These are phyloP conservation scores for Drosophila gunungcola DNA, from an alignment of 1,140 invertebrate species.

Conservation along the genomic window DNA sequence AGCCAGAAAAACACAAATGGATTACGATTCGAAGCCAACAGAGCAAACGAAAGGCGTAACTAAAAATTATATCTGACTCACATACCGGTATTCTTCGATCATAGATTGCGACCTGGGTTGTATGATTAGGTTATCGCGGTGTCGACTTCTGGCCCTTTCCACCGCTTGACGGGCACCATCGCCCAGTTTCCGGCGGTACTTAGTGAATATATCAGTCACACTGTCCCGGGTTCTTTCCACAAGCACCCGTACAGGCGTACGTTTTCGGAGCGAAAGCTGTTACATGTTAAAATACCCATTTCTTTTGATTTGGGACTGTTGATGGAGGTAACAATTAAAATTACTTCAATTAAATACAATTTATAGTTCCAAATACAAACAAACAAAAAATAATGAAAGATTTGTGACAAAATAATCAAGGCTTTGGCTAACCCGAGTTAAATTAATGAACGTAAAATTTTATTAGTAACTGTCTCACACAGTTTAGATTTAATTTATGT, in stretches of 20 bases:
- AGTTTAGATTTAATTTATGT: too few species aligned
- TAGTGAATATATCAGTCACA: background rate
- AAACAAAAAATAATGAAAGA: too few species aligned
- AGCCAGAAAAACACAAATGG: too few species aligned
- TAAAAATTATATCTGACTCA: background rate
- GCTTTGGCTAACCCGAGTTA: too few species aligned
- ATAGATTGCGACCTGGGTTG: too few species aligned
- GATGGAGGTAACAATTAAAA: background rate
- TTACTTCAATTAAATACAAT: background rate
- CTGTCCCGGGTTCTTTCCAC: background rate
- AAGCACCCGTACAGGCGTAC: background rate
- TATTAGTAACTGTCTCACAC: too few species aligned
- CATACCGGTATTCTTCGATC: background rate
- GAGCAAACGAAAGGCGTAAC: too few species aligned
- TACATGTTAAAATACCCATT: too few species aligned
- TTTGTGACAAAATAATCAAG: background rate
- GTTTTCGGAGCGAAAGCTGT: background rate
- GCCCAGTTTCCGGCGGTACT: slow-evolving; percentile 3
- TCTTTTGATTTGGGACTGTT: background rate
- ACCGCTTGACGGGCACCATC: background rate
- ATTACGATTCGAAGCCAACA: too few species aligned
- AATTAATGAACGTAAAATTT: too few species aligned
- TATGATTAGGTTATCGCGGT: too few species aligned
- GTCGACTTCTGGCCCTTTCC: background rate
- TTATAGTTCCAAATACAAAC: background rate